Evolutionary conservation across 2,797 vertebrate genomes (phyloP), one percentile per base, ranked within the genome.

Genomic region (Lithobates sylvaticus): DNA sequence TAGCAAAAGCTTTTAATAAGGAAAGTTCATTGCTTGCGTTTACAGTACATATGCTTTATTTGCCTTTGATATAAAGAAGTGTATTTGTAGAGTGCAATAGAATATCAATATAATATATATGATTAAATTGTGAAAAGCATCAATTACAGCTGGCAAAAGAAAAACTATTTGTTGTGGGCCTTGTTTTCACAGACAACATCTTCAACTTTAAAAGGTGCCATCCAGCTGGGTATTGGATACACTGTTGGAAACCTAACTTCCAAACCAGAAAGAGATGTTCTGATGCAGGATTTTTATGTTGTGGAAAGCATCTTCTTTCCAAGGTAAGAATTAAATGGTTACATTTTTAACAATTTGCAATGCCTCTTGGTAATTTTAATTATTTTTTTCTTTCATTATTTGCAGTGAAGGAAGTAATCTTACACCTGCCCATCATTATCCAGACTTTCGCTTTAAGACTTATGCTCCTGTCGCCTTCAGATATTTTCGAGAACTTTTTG

Each of bases 251-350:
- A 99, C 91, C 95, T 99, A 90, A 99, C 97, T 94, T 99, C 98
- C 90, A 99, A 99, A 91, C 97, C 98, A 0, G 98, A 99, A 91
- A 95, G 98, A 5, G 98, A 99, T 50, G 98, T 99, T 79, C 92
- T 99, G 84, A 99, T 99, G 98, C 98, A 99, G 89, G 98, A 99
- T 91, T 99, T 99, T 92, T 99, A 99, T 0, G 96, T 99, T 81
- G 98, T 99, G 75, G 98, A 99, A 90, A 99, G 97, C 93, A 98
- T 99, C 91, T 99, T 99, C 94, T 99, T 99, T 89, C 98, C 98
- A 76, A 97, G 97, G 98, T 97, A 83, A 64, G 88, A 89, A 36
- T 54, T 54, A 36, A 36, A 36, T 36, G 5, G 4, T 2, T 61
- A 21, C 1, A 61, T 23, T 61, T 8, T 9, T 13, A 54, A 36